Conservation (phyloP, 2,113 vertebrate species). For the Cranoglanis bouderius region DNA sequence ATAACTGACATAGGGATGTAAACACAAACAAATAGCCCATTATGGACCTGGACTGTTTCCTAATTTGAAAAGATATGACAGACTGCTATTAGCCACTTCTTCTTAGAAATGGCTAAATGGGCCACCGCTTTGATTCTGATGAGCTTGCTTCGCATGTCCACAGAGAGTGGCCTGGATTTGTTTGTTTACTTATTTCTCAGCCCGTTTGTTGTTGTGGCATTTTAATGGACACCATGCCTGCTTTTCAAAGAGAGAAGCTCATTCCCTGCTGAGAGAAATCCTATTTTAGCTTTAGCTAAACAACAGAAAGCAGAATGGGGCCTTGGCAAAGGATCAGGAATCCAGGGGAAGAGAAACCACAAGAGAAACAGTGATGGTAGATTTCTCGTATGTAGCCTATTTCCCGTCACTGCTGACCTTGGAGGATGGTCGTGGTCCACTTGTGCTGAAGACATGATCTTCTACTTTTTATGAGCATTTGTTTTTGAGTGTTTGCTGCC, state of each 20-base stretch:
- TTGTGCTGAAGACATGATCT: background rate
- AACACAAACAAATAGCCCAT: background rate
- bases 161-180: conserved; percentile 36
- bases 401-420: conserved; percentile 15
- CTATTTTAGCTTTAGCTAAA: conserved; percentile 63
- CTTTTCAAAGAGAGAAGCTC: conserved; percentile 48
- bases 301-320: conserved; percentile 56
- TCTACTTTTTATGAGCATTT: background rate
- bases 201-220: conserved; percentile 31
- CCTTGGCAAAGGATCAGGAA: conserved; percentile 39
- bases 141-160: conserved; percentile 33
- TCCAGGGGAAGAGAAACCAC: conserved; percentile 23
- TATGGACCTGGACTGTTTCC: no score
- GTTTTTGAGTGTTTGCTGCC: background rate
- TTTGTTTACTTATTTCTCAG: conserved; percentile 55
- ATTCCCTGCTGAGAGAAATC: conserved; percentile 57
- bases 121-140: conserved; percentile 49
- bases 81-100: conserved; percentile 5
- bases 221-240: conserved; percentile 20
- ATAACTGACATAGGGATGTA: background rate
- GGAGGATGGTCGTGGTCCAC: background rate
- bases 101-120: conserved; percentile 35
- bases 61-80: background rate
- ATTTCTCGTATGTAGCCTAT: conserved; percentile 12
- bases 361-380: conserved; percentile 1